Percentiles rank a stretch among this genome's conserved stretches.
phyloP scores from a whole-genome alignment of 2,888 invertebrate genomes.

The Bombylius major region DNA sequence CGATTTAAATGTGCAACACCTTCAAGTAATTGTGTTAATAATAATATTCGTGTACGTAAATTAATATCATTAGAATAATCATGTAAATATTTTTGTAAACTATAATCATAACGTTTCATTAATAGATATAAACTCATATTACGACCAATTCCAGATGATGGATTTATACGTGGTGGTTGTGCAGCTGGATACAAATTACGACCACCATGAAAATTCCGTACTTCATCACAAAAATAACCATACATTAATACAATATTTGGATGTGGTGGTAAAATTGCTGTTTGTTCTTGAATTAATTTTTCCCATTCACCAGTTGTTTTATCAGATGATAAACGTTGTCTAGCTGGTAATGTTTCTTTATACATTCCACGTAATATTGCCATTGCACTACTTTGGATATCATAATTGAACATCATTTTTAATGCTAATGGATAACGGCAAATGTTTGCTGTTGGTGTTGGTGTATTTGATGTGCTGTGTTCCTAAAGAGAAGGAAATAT shows the following conservation, averaged over 20 bases:
- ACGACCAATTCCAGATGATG: conserved; percentile 60
- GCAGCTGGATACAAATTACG: conserved; percentile 61
- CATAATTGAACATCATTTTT: conserved; percentile 89
- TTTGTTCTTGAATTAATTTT: conserved; percentile 41
- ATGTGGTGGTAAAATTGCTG: conserved; percentile 54
- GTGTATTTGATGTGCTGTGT: conserved; percentile 4
- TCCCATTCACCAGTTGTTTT: conserved; percentile 43
- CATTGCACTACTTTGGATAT: conserved; percentile 66
- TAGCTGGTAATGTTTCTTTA: conserved; percentile 66
- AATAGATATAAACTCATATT: conserved; percentile 78
- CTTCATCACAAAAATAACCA: conserved; percentile 65
- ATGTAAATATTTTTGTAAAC: conserved; percentile 39
- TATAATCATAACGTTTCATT: conserved; percentile 67
- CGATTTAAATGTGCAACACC: conserved; percentile 60
- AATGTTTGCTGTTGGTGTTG: conserved; percentile 14
- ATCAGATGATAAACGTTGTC: conserved; percentile 38
- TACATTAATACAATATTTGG: conserved; percentile 75
- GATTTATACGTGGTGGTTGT: conserved; percentile 59
- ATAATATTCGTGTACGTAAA: conserved; percentile 46
- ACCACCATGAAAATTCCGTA: conserved; percentile 53
- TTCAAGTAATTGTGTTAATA: conserved; percentile 67
- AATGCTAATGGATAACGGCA: conserved; percentile 55
- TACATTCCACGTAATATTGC: conserved; percentile 68
- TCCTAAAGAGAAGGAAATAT: too few relatives aligned
- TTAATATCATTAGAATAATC: conserved; percentile 22